Base-by-base conservation (phyloP, 2,888 invertebrate genomes). In the Diadromus collaris region DNA sequence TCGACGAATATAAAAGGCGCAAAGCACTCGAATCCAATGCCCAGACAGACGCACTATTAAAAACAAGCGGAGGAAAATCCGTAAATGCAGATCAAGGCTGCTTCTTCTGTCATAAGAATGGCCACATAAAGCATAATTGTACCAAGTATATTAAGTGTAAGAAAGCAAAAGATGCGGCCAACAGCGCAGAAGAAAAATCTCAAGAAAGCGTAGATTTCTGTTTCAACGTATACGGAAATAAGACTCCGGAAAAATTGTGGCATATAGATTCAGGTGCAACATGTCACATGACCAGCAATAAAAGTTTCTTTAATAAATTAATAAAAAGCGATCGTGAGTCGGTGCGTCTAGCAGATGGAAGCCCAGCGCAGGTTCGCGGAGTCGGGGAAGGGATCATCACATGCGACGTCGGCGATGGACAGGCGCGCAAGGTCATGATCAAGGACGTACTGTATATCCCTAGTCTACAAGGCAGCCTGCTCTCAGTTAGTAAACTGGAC, bases 1-100 rank as follows among this genome's bases (percentile, higher is more conserved):
- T 85, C 13, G 85, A 84, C 58, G 84, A 85, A 21, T 81, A 78
- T 21, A 71, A 77, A 46, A 63, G 80, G 4, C 73, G 81, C 16
- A 70, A 68, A 64, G 38, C 63, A 10, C 9, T 56, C 13, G 32
- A 63, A 13, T 46, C 48, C 7, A 24, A 21, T 13, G 65, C n/a
- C 4, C 44, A 24, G 29, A 29, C 64, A 51, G 63, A 63, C 27
- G 32, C 67, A 13, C 73, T 56, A 24, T 29, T 73, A 13, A 73
- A 65, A 48, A 54, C 32, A 6, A 34, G 19, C 6, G 13, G 44
- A 2, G 34, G 29, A 29, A 48, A 56, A 44, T 21, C 10, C 6
- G 19, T n/a, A 60, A 58, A 41, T 29, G 27, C 44, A 13, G 60
- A 48, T 7, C 44, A 61, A 38, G 19, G 10, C 13, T 68, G 71